Conservation (phyloP, 2,797 vertebrate genomes). For the Gastrophryne carolinensis region DNA sequence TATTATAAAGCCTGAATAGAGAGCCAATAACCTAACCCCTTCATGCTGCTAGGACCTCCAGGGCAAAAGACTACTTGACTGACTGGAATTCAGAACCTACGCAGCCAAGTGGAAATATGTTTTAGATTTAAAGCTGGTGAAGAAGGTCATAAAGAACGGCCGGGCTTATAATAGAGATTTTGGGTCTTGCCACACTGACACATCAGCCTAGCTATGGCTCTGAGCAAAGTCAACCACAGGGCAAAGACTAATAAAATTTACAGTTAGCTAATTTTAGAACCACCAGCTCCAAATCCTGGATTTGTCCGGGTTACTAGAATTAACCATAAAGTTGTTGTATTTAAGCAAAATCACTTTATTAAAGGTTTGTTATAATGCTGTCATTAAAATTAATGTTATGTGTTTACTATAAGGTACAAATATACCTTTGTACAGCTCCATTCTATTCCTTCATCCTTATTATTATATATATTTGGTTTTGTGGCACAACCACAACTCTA, state of each 20-base stretch:
- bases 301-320: constrained; percentile 54
- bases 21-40: constrained; percentile 58
- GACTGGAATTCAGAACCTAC: constrained; percentile 67
- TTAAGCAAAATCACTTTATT: too few relatives aligned
- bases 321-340: background rate
- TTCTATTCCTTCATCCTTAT: too few relatives aligned
- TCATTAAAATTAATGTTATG: too few relatives aligned
- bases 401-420: too few relatives aligned
- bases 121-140: constrained; percentile 76
- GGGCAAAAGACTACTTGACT: constrained; percentile 71
- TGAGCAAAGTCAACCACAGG: constrained; percentile 69
- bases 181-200: constrained; percentile 76
- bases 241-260: constrained; percentile 75
- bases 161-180: constrained; percentile 69
- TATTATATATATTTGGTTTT: too few relatives aligned
- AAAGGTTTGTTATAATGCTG: too few relatives aligned
- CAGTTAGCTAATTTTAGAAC: constrained; percentile 68
- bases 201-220: constrained; percentile 71
- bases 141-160: constrained; percentile 66
- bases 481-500: too few relatives aligned
- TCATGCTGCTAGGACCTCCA: constrained; percentile 67
- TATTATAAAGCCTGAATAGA: constrained; percentile 45
- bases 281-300: constrained; percentile 56
- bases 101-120: constrained; percentile 69
- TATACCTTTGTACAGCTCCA: too few relatives aligned